Percentiles rank a stretch among this genome's conserved stretches.
These are phyloP conservation scores for Phaethon lepturus DNA, from an alignment of 2,113 vertebrate genomes.

Conservation along the genomic window DNA sequence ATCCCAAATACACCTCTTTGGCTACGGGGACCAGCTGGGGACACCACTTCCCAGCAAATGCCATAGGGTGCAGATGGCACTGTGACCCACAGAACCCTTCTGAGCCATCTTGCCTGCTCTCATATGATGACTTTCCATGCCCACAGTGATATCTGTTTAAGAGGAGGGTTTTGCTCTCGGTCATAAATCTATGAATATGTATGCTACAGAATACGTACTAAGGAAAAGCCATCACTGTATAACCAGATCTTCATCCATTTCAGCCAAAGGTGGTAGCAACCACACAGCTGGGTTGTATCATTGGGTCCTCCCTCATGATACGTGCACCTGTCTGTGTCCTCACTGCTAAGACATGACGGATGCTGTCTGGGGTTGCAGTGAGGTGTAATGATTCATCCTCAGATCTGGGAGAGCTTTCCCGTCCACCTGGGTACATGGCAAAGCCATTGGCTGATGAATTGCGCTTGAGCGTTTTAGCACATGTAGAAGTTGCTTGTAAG, in stretches of 20 bases:
- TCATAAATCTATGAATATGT: not conserved
- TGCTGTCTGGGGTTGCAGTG: not conserved
- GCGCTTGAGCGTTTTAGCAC: not conserved
- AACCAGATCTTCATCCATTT: not conserved
- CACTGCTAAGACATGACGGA: not conserved
- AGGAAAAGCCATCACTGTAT: not conserved
- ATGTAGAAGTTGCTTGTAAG: not conserved
- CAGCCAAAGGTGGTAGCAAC: not conserved
- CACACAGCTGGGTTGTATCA: not conserved
- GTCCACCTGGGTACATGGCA: not conserved
- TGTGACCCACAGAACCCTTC: not conserved
- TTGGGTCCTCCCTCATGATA: not conserved
- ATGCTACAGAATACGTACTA: not conserved
- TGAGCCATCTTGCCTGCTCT: not conserved
- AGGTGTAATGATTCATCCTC: not conserved
- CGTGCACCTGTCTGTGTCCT: not conserved
- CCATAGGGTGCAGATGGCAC: not conserved
- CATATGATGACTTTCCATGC: not conserved
- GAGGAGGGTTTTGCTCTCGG: not conserved
- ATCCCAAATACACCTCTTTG: not conserved
- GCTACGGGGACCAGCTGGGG: not conserved
- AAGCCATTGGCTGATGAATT: not conserved
- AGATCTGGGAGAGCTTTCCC: not conserved
- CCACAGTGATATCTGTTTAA: not conserved
- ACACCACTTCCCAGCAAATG: not conserved